These are phyloP conservation scores for Triplophysa tibetana DNA, from an alignment of 2,113 vertebrate genomes.

Conservation along the genomic window DNA sequence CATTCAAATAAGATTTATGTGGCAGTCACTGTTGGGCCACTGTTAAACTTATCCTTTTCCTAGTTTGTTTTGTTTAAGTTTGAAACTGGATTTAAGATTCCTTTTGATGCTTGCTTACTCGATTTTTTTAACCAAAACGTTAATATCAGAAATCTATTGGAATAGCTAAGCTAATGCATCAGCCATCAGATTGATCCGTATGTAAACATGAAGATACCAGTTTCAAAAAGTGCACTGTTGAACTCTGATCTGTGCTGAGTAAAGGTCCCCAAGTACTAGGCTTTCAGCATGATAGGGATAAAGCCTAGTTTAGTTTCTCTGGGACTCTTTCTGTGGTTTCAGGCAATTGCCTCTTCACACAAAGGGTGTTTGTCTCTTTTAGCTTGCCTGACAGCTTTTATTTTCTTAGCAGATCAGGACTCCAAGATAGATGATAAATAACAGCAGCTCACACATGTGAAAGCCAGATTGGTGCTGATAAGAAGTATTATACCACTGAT, in stretches of 20 bases:
- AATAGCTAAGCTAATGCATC: slow-evolving; percentile 4
- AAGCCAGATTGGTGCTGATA: not conserved
- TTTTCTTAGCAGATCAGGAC: not conserved
- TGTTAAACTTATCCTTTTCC: too few species aligned
- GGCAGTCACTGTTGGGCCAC: too few species aligned
- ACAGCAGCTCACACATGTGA: not conserved
- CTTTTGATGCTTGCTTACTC: not conserved
- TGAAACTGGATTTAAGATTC: not conserved
- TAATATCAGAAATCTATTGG: slow-evolving; percentile 4
- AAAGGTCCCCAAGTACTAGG: not conserved
- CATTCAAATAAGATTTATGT: too few species aligned
- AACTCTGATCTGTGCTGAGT: slow-evolving; percentile 9
- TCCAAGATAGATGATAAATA: not conserved
- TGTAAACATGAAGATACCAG: not conserved
- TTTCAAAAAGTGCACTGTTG: not conserved
- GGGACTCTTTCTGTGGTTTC: slow-evolving; percentile 7
- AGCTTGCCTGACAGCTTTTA: not conserved
- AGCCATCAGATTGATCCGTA: not conserved
- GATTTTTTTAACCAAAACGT: not conserved
- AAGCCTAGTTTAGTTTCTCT: slow-evolving; percentile 6
- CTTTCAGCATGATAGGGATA: slow-evolving; percentile 14
- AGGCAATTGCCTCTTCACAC: not conserved
- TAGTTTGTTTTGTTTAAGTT: not conserved
- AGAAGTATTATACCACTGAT: not conserved
- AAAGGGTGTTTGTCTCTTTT: slow-evolving; percentile 29